phyloP scores from a whole-genome alignment of 2,888 invertebrate species.

The Cataglyphis rosenhaueri region DNA sequence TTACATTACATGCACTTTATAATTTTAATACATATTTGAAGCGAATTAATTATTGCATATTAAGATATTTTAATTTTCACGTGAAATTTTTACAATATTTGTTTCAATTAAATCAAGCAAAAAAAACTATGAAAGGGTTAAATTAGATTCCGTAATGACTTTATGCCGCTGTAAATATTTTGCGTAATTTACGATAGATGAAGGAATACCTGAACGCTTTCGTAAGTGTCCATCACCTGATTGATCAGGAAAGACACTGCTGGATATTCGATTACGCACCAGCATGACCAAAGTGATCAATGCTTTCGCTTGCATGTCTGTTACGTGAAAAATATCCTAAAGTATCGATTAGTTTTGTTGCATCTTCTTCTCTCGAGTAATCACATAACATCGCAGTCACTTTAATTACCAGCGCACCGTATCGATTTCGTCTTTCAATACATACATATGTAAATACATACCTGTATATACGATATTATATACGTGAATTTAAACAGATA shows the following conservation, averaged over 20 bases:
- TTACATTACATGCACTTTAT: background rate
- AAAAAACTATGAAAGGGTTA: constrained; percentile 54
- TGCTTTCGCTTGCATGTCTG: constrained; percentile 72
- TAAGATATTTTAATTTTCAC: background rate
- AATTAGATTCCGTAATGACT: constrained; percentile 14
- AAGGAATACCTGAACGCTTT: constrained; percentile 59
- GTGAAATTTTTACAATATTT: background rate
- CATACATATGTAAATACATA: background rate
- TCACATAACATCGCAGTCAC: constrained; percentile 35
- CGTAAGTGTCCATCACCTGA: constrained; percentile 68
- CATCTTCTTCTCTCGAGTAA: constrained; percentile 42
- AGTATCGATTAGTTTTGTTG: constrained; percentile 53
- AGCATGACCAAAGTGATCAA: constrained; percentile 67
- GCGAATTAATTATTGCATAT: background rate
- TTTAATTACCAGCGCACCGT: constrained; percentile 20
- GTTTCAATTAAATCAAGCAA: background rate
- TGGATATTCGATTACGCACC: constrained; percentile 66
- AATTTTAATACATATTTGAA: background rate
- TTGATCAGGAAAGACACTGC: constrained; percentile 68
- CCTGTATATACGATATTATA: background rate
- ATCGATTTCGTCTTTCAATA: constrained; percentile 40
- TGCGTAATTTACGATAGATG: constrained; percentile 57
- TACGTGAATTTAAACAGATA: background rate
- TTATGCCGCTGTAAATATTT: constrained; percentile 63
- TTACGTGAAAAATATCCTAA: constrained; percentile 54